These are phyloP conservation scores for Zaprionus ghesquierei DNA, from an alignment of 1,140 invertebrate genomes.

Conservation along the genomic window DNA sequence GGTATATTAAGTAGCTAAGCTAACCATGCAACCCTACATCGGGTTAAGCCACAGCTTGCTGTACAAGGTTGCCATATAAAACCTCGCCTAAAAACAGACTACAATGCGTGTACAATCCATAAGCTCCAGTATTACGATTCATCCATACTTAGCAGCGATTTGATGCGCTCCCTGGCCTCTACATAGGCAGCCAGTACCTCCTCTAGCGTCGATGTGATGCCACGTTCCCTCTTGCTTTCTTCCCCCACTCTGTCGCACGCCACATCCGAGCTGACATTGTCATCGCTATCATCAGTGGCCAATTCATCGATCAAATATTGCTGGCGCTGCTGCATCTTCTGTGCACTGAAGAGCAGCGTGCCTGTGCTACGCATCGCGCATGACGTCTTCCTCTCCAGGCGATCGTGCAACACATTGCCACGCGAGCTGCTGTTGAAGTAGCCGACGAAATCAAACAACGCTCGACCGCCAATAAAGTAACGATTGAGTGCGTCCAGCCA, in stretches of 20 bases:
- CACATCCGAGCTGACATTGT: neutral
- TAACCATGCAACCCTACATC: neutral
- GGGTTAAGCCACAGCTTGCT: neutral
- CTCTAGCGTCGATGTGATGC: slow-evolving; percentile 28
- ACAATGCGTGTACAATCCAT: neutral
- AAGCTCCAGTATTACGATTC: neutral
- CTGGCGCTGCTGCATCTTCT: slow-evolving; percentile 62
- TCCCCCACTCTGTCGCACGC: neutral
- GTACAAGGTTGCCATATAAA: neutral
- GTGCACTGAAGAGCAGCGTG: slow-evolving; percentile 45
- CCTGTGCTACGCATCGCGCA: slow-evolving; percentile 61
- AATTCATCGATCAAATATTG: neutral
- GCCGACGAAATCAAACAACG: slow-evolving; percentile 64
- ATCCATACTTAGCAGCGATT: slow-evolving; percentile 28
- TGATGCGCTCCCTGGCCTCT: slow-evolving; percentile 52
- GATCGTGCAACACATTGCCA: slow-evolving; percentile 18
- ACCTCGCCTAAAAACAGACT: neutral
- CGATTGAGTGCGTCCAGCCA: slow-evolving; percentile 68
- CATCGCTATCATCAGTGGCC: slow-evolving; percentile 2
- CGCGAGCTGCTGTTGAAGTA: slow-evolving; percentile 39
- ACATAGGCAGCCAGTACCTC: slow-evolving; percentile 58
- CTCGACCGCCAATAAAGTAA: slow-evolving; percentile 74
- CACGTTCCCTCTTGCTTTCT: neutral
- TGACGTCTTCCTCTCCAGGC: neutral
- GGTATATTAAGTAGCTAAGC: neutral